These are phyloP conservation scores for Redunca redunca DNA, from an alignment of 2,113 vertebrate species.

Conservation along the genomic window DNA sequence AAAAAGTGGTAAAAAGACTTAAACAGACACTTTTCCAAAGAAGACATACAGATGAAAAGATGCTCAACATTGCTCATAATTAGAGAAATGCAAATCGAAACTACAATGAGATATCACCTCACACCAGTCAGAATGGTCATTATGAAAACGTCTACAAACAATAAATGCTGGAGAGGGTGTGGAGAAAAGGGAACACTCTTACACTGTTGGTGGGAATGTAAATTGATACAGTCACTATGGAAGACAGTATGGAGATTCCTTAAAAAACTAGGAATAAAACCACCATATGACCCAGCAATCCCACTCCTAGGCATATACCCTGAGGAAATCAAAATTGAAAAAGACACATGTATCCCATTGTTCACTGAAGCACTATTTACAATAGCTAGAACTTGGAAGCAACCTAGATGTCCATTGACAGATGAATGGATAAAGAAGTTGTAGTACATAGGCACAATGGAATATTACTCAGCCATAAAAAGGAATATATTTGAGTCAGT, in stretches of 20 bases:
- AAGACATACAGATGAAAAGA: neutral
- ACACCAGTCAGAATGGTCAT: rapidly evolving
- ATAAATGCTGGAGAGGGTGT: neutral
- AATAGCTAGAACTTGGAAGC: neutral
- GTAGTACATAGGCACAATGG: neutral
- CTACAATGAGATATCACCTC: neutral
- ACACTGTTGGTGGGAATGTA: neutral
- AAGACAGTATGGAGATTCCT: neutral
- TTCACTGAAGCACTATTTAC: neutral
- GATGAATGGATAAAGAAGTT: neutral
- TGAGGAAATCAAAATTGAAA: neutral
- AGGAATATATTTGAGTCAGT: neutral
- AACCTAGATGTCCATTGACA: neutral
- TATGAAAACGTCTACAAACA: neutral
- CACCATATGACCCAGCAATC: neutral
- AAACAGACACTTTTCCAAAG: neutral
- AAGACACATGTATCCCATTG: neutral
- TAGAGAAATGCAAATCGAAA: neutral
- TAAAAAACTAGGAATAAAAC: neutral
- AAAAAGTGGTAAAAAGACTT: neutral
- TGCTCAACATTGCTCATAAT: neutral
- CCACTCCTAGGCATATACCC: neutral
- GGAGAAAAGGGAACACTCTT: neutral
- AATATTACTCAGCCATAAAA: neutral
- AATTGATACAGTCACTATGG: neutral